Percentiles rank a stretch among this genome's conserved stretches.
phyloP scores from a whole-genome alignment of 1,140 invertebrate genomes.

The Meteorus sp. region DNA sequence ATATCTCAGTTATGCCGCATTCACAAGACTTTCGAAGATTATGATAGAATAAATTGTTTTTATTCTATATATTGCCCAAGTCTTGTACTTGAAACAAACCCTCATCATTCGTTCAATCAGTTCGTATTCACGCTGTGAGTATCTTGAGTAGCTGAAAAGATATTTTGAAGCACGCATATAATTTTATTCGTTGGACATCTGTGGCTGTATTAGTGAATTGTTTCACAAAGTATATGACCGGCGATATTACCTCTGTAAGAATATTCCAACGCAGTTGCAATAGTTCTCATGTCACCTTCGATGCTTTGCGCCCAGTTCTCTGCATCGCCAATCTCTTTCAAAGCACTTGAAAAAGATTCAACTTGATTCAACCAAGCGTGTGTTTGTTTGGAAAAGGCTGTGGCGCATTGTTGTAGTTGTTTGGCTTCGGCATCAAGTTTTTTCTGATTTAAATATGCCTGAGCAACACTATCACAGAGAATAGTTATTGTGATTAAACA shows the following conservation, averaged over 20 bases:
- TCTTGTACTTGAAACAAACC: no score
- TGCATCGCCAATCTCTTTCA: conserved; percentile 98
- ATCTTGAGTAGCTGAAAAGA: conserved; percentile 34
- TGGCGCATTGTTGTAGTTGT: conserved; percentile 90
- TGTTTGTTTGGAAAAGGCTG: conserved; percentile 94
- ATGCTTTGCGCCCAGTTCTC: conserved; percentile 98
- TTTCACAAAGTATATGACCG: neutral
- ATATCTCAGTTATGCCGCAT: no score
- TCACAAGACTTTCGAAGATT: no score
- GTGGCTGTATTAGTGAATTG: no score
- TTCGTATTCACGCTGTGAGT: neutral
- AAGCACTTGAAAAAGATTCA: conserved; percentile 91
- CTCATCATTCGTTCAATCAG: no score
- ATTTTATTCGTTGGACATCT: no score
- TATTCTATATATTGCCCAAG: no score
- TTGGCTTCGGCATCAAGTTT: conserved; percentile 96
- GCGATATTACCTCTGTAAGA: conserved; percentile 81
- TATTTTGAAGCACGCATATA: conserved; percentile 2
- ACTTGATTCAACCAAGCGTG: conserved; percentile 94
- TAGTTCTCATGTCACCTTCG: conserved; percentile 92
- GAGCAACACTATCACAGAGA: conserved; percentile 73
- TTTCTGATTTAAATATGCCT: conserved; percentile 98
- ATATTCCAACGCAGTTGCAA: conserved; percentile 91
- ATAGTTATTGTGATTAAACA: conserved; percentile 6
- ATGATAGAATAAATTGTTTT: no score